These are phyloP conservation scores for Philonicus albiceps DNA, from an alignment of 2,888 invertebrate genomes.

Conservation along the genomic window DNA sequence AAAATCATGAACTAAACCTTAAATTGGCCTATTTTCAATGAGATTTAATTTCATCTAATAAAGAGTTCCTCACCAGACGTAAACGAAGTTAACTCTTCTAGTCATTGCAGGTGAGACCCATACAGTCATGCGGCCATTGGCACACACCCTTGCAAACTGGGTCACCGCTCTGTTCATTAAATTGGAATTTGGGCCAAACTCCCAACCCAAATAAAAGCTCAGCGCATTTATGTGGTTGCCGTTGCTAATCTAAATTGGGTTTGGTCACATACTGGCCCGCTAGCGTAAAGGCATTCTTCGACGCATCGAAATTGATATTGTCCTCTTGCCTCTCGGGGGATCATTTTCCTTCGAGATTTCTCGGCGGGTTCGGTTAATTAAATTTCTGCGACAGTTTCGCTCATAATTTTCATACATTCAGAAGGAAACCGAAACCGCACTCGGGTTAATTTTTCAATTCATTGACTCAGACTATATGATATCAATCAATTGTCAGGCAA, in stretches of 20 bases:
- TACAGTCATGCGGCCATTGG: not conserved
- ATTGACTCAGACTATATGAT: slow-evolving; percentile 3
- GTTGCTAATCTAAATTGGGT: slow-evolving; percentile 20
- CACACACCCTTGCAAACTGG: slow-evolving; percentile 4
- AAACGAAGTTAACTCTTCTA: not conserved
- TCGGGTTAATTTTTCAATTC: slow-evolving; percentile 29
- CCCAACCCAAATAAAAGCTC: slow-evolving; percentile 26
- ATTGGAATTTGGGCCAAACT: slow-evolving; percentile 12
- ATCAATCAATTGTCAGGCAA: slow-evolving; percentile 7
- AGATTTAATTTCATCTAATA: slow-evolving; percentile 1
- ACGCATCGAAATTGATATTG: slow-evolving; percentile 8
- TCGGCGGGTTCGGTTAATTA: not conserved
- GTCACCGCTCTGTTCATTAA: slow-evolving; percentile 25
- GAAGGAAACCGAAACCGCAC: not conserved
- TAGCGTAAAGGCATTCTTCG: not conserved
- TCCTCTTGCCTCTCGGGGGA: not conserved
- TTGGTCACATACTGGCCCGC: not conserved
- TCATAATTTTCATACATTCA: slow-evolving; percentile 24
- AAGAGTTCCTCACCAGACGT: not conserved
- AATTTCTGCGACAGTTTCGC: not conserved
- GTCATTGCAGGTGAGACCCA: not conserved
- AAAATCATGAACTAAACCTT: not conserved
- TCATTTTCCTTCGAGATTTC: not conserved
- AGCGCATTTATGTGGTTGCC: slow-evolving; percentile 1
- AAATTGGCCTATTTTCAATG: slow-evolving; percentile 18